Base-by-base conservation (phyloP, 2,113 vertebrate genomes). In the Aptenodytes patagonicus region DNA sequence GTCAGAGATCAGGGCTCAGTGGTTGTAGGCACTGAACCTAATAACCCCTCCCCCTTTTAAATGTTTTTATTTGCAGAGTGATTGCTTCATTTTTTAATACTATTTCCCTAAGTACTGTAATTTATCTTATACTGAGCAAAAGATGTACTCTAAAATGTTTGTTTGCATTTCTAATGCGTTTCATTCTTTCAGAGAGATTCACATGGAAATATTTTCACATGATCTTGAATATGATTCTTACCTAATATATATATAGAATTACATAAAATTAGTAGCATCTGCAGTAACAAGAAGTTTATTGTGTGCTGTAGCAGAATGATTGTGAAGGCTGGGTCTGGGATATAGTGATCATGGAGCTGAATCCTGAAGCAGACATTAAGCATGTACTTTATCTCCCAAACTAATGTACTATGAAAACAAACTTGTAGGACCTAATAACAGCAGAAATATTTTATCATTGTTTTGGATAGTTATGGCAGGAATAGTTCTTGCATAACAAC, bases 401-500 rank as follows among this genome's bases (percentile, higher is more conserved):
- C 75, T 94, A 94, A 95, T 84, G 91, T 87, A 52, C 90, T 96
- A 85, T 96, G 96, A 94, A 96, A 96, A 94, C 94, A 97, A 95
- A 96, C 96, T 95, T 87, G 95, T 93, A 82, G 80, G 84, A 82
- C 81, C 73, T 92, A 95, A 89, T 95, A 97, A 91, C 96, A 91
- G 89, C 61, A 95, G 83, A 95, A 97, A 89, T 97, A 93, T 94
- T 92, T 97, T 95, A 95, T 97, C 94, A 89, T 95, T 95, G 72
- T 81, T 97, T 81, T 60, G 78, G 90, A 52, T 95, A 92, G 95
- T 95, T 82, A 92, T 89, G 85, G 72, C 91, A 87, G 90, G 83
- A 80, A 40, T 61, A 60, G 83, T 87, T 90, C 89, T 97, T 97
- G 95, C 92, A 38, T 76, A 97, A 96, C 84, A 68, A 6, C 90